Percentiles rank a stretch among this genome's conserved stretches.
Evolutionary conservation across 2,888 invertebrate genomes (phyloP).

Genomic region (Thecocarcelia acutangulata): DNA sequence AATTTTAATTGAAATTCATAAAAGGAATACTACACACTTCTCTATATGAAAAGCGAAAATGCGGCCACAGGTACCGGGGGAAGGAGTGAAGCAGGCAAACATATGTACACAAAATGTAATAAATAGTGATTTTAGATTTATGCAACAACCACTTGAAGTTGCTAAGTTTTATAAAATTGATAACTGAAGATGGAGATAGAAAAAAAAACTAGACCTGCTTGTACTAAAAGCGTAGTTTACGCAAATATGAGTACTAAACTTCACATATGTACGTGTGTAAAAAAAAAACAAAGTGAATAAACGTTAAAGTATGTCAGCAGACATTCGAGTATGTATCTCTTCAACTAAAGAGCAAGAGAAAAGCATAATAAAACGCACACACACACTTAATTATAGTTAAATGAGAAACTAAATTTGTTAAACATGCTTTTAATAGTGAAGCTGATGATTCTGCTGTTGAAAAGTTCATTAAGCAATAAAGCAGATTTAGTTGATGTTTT

Average conservation of each 20-base stretch:
- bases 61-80: not conserved
- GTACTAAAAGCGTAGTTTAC: not conserved
- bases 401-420: not conserved
- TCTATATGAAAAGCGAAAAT: not conserved
- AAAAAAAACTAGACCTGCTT: not conserved
- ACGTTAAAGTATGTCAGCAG: slow-evolving; percentile 59
- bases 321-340: slow-evolving; percentile 23
- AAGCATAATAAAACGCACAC: slow-evolving; percentile 1
- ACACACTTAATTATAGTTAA: slow-evolving; percentile 10
- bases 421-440: not conserved
- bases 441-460: not conserved
- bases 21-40: not conserved
- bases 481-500: not conserved
- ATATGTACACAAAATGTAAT: not conserved
- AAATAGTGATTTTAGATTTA: slow-evolving; percentile 1
- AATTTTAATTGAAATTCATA: slow-evolving; percentile 61
- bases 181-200: not conserved
- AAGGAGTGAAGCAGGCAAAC: not conserved
- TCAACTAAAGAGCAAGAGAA: slow-evolving; percentile 12
- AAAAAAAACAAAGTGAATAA: slow-evolving; percentile 58
- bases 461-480: not conserved
- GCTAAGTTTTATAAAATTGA: not conserved
- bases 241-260: too few species aligned
- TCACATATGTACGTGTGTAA: not conserved
- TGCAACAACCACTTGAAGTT: not conserved